phyloP scores from a whole-genome alignment of 2,888 invertebrate species.

The Carabus problematicus region DNA sequence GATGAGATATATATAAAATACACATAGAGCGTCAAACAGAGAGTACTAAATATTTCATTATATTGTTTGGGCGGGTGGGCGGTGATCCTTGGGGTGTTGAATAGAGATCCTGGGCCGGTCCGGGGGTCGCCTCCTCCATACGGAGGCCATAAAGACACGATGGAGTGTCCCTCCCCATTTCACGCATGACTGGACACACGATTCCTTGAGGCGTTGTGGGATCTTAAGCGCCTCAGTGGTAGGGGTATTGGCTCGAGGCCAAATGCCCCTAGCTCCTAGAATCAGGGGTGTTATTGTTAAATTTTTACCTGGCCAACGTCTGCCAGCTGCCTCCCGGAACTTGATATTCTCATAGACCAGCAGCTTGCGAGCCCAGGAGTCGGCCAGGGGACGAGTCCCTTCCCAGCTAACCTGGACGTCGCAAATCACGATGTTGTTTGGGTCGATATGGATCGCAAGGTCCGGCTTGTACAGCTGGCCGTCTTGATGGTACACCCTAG shows the following conservation, averaged over 20 bases:
- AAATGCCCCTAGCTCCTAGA: too few relatives aligned
- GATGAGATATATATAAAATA: too few relatives aligned
- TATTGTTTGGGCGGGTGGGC: too few relatives aligned
- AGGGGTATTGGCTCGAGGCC: slow-evolving; percentile 7
- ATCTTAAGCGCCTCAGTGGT: neutral
- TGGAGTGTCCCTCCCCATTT: too few relatives aligned
- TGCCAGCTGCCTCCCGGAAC: slow-evolving; percentile 9
- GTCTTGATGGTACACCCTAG: slow-evolving; percentile 32
- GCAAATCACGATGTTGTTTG: neutral
- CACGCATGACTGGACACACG: neutral
- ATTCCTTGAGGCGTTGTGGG: neutral
- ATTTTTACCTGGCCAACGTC: neutral
- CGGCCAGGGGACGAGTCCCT: neutral
- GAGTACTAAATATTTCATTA: too few relatives aligned
- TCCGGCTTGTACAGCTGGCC: slow-evolving; percentile 30
- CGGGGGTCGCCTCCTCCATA: too few relatives aligned
- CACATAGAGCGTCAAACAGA: too few relatives aligned
- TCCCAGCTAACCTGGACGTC: slow-evolving; percentile 23
- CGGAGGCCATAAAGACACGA: too few relatives aligned
- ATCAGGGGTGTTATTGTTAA: neutral
- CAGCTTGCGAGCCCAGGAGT: neutral
- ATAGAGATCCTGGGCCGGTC: too few relatives aligned
- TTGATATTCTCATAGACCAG: neutral
- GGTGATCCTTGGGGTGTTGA: too few relatives aligned
- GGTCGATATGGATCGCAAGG: slow-evolving; percentile 20